Evolutionary conservation across 2,797 vertebrate species (phyloP).

Genomic region (Emys orbicularis): DNA sequence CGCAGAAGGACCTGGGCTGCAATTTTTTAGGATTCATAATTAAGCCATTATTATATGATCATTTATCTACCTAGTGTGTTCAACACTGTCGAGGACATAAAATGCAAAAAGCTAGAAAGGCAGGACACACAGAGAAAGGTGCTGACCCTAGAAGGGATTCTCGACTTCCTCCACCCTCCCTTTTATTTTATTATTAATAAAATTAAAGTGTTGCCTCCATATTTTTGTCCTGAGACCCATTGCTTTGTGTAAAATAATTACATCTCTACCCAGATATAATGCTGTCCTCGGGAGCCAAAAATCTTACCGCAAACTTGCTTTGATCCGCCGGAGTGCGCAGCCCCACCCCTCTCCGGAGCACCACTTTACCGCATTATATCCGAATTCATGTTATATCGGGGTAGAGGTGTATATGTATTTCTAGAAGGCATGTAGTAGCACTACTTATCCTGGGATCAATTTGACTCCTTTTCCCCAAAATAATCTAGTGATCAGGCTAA

Average conservation of each 20-base stretch:
- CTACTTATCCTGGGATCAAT: background rate
- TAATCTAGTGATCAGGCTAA: conserved; percentile 1
- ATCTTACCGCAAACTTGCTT: too few relatives aligned
- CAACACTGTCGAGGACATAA: background rate
- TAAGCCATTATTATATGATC: background rate
- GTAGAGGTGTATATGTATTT: background rate
- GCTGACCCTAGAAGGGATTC: background rate
- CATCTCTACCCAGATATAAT: too few relatives aligned
- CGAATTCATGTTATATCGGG: too few relatives aligned
- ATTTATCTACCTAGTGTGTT: background rate
- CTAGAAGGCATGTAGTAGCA: background rate
- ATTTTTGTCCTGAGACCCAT: accelerated
- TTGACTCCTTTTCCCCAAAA: conserved; percentile 14
- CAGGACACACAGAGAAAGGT: background rate
- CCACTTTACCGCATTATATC: too few relatives aligned
- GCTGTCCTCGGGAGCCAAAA: too few relatives aligned
- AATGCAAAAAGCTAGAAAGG: background rate
- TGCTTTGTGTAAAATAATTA: background rate
- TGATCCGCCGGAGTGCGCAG: too few relatives aligned
- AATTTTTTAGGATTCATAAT: accelerated
- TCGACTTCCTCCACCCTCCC: background rate
- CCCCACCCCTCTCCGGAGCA: too few relatives aligned
- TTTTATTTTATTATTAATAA: background rate
- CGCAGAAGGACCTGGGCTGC: background rate
- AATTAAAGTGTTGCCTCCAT: accelerated